These are phyloP conservation scores for Drosophila pseudotakahashii DNA, from an alignment of 2,888 invertebrate genomes.

Conservation along the genomic window DNA sequence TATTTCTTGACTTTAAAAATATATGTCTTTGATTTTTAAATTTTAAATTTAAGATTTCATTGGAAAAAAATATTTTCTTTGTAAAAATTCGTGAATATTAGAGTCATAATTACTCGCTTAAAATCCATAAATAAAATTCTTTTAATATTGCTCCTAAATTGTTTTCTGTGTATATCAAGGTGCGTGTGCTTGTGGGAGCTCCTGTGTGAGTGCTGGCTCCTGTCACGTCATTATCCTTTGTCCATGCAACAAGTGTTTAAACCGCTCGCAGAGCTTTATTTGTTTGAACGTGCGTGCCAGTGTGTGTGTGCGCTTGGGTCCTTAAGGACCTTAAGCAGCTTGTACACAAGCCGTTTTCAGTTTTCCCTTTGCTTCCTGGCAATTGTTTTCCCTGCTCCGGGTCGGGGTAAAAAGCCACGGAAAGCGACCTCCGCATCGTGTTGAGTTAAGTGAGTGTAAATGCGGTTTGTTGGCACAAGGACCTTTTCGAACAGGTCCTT, in stretches of 20 bases:
- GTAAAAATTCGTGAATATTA: too few relatives aligned
- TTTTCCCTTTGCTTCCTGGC: conserved; percentile 40
- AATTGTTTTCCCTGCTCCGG: conserved; percentile 64
- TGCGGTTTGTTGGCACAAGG: conserved; percentile 59
- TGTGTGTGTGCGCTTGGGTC: conserved; percentile 50
- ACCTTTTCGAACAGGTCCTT: conserved; percentile 22
- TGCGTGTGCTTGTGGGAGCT: conserved; percentile 10
- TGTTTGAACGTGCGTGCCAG: conserved; percentile 39
- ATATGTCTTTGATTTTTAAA: too few relatives aligned
- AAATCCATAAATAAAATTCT: too few relatives aligned
- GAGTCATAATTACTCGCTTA: too few relatives aligned
- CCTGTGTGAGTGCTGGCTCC: conserved; percentile 15
- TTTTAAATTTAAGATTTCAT: too few relatives aligned
- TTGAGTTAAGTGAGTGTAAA: conserved; percentile 78
- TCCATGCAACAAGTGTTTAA: conserved; percentile 79
- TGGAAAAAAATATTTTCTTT: too few relatives aligned
- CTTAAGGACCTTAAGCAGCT: conserved; percentile 80
- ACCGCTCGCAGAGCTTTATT: conserved; percentile 71
- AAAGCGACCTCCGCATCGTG: conserved; percentile 49
- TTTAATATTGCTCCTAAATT: too few relatives aligned
- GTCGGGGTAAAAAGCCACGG: conserved; percentile 24
- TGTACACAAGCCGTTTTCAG: conserved; percentile 59
- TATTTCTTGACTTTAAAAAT: too few relatives aligned
- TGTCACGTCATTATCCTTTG: conserved; percentile 75
- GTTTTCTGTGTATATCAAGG: background rate